Percentiles rank a stretch among this genome's conserved stretches.
Conservation (phyloP, 2,888 invertebrate genomes). For the Amphimallon solstitiale region DNA sequence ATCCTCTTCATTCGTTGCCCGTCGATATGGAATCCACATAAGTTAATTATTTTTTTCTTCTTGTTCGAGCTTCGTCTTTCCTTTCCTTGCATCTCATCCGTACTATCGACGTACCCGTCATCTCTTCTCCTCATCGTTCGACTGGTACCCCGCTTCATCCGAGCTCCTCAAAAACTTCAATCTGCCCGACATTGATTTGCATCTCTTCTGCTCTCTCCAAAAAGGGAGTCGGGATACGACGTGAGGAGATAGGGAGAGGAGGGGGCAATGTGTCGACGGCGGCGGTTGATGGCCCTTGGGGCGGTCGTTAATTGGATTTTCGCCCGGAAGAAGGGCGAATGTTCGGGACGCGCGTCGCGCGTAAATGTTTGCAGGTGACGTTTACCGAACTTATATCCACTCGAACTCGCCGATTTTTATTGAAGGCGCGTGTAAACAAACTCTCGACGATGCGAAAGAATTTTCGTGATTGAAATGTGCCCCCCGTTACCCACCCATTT, state of each 20-base stretch:
- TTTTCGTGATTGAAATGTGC: too few species aligned
- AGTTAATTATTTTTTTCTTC: conserved; percentile 31
- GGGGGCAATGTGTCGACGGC: not conserved
- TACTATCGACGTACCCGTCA: not conserved
- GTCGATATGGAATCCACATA: conserved; percentile 28
- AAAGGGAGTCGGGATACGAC: too few species aligned
- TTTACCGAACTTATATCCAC: conserved; percentile 14
- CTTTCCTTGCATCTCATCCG: not conserved
- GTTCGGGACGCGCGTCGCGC: conserved; percentile 12
- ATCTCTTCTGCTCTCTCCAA: not conserved
- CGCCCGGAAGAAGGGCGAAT: conserved; percentile 16
- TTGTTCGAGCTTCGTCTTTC: not conserved
- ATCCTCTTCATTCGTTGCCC: not conserved
- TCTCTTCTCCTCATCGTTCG: conserved; percentile 7
- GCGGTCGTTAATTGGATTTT: conserved; percentile 31
- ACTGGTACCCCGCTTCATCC: not conserved
- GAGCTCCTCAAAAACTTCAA: conserved; percentile 23
- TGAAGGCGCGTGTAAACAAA: conserved; percentile 21
- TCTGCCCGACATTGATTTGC: conserved; percentile 28
- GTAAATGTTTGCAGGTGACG: conserved; percentile 28
- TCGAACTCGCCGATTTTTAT: conserved; percentile 13
- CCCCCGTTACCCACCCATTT: too few species aligned
- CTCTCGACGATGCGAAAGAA: not conserved
- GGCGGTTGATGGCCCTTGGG: conserved; percentile 30
- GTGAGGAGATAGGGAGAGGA: too few species aligned